Evolutionary conservation across 2,797 vertebrate genomes (phyloP), one percentile per base, ranked within the genome.

Genomic region (Centroberyx gerrardi): DNA sequence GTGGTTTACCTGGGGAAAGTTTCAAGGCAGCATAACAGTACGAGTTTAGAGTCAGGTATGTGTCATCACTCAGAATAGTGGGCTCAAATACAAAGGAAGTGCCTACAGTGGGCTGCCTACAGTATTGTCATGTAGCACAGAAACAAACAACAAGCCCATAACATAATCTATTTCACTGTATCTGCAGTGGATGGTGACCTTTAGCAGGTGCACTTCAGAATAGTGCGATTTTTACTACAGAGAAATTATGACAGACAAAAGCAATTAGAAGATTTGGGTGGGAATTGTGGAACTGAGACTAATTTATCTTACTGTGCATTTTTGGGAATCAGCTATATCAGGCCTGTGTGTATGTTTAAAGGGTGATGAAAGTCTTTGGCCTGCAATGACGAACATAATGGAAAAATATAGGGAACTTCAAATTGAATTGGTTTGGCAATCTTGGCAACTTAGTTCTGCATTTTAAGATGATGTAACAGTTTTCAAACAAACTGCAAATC

Each of bases 21-120:
- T 94, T 91, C 18, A 68, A 58, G 80, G 79, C 77, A 84, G 22
- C 49, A 88, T 81, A 84, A 91, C 90, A 87, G 82, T 78, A 85
- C 74, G 87, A 77, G 22, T 15, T 80, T 67, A 73, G 22, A 54
- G 90, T 86, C 65, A 86, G 80, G 63, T 91, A 81, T 92, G 85
- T 73, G 85, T 90, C 90, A 92, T 85, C 81, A 81, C 15, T 40
- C 54, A 31, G 33, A 56, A 28, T 2, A 51, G 5, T 76, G 63
- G 36, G 64, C 40, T 46, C 1, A 44, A 40, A 68, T 15, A 27
- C 3, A 31, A 51, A 42, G 46, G 17, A 14, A 22, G 67, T 40
- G 78, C 74, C 61, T 78, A 44, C 5, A 1, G 5, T 15, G 5
- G 46, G 10, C 4, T 55, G 64, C 33, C 8, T 51, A 48, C 33